These are phyloP conservation scores for Monochamus alternatus DNA, from an alignment of 2,888 invertebrate species.

Conservation along the genomic window DNA sequence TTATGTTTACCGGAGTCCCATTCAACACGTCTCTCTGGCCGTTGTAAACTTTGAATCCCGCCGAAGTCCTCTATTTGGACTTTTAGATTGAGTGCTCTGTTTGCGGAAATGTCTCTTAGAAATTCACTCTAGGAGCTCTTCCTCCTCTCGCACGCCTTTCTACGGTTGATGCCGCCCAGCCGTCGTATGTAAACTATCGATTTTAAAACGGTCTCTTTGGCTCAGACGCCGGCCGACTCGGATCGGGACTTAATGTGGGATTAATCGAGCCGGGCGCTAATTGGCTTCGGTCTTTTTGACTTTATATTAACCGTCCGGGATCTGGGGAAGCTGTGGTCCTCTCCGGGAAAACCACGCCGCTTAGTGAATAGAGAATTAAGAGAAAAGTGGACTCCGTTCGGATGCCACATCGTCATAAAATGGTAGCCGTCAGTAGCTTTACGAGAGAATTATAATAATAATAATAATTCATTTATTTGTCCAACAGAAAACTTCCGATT, in stretches of 20 bases:
- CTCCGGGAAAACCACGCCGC: too few species aligned
- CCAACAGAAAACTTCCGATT: too few species aligned
- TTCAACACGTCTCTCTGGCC: constrained; percentile 40
- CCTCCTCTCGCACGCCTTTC: constrained; percentile 41
- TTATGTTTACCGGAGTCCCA: constrained; percentile 43
- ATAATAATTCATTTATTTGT: too few species aligned
- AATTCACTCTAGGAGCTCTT: constrained; percentile 40
- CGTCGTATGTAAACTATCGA: constrained; percentile 35
- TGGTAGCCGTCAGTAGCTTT: too few species aligned
- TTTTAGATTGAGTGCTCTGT: constrained; percentile 63
- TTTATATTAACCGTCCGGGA: background rate
- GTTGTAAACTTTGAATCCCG: constrained; percentile 51
- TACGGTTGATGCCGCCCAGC: constrained; percentile 43
- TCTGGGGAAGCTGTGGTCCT: too few species aligned
- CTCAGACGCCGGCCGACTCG: constrained; percentile 6
- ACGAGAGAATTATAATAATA: too few species aligned
- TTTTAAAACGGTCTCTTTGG: constrained; percentile 20
- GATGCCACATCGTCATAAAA: too few species aligned
- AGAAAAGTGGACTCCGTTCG: too few species aligned
- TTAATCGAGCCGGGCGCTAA: constrained; percentile 28
- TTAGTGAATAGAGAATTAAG: too few species aligned
- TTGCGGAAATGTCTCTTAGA: constrained; percentile 61
- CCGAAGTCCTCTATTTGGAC: constrained; percentile 58
- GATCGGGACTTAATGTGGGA: constrained; percentile 16
- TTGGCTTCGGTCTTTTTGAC: constrained; percentile 26